A percentile compares a stretch with the other conserved stretches of the same genome.
These are phyloP conservation scores for Cephalotes varians DNA, from an alignment of 2,888 invertebrate genomes.

Conservation along the genomic window DNA sequence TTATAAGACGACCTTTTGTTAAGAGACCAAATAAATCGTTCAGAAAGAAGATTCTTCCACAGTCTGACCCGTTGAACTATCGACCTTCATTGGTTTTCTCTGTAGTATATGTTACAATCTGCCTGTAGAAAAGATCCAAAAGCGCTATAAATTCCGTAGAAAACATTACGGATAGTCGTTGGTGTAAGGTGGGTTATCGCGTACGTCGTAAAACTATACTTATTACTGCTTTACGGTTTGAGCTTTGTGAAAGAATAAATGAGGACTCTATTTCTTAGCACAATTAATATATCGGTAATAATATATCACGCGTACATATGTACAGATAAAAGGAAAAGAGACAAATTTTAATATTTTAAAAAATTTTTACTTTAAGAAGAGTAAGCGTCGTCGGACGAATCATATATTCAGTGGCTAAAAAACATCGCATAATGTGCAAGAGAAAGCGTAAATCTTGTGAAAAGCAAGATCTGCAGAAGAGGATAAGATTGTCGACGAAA, in stretches of 20 bases:
- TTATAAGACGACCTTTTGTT: slow-evolving; percentile 43
- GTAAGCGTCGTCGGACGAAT: neutral
- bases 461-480: slow-evolving; percentile 42
- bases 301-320: neutral
- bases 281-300: neutral
- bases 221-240: neutral
- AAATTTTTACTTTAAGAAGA: neutral
- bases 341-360: neutral
- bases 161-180: slow-evolving; percentile 18
- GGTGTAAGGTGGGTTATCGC: neutral
- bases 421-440: slow-evolving; percentile 4
- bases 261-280: neutral
- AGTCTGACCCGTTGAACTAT: slow-evolving; percentile 32
- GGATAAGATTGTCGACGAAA: slow-evolving; percentile 55
- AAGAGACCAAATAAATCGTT: slow-evolving; percentile 43
- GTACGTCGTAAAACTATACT: neutral
- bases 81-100: slow-evolving; percentile 24
- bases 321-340: neutral
- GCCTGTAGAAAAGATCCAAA: neutral
- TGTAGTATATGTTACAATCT: slow-evolving; percentile 17
- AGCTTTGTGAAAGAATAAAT: neutral
- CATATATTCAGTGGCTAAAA: slow-evolving; percentile 12
- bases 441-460: slow-evolving; percentile 38
- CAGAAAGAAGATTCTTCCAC: slow-evolving; percentile 27
- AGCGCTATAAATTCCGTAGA: slow-evolving; percentile 4